A percentile compares a stretch with the other conserved stretches of the same genome.
phyloP scores from a whole-genome alignment of 92 coral and sea anemone genomes.

The Actinostola sp. region DNA sequence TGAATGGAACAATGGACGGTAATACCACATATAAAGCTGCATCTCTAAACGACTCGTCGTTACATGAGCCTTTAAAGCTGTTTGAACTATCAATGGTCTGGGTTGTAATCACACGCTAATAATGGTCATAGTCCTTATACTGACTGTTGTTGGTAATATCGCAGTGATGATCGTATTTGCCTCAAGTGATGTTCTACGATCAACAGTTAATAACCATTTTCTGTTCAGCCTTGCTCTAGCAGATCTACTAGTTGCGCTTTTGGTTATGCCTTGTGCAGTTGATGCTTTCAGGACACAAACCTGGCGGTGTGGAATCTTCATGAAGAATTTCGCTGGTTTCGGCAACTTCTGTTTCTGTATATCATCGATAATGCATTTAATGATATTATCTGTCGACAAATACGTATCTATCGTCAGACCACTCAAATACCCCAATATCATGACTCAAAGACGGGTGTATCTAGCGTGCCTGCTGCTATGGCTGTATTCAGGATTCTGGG shows the following conservation, averaged over 20 bases:
- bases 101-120: constrained; percentile 43
- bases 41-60: too few relatives aligned
- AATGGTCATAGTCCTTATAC: constrained; percentile 39
- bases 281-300: constrained; percentile 66
- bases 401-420: constrained; percentile 66
- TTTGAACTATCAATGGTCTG: constrained; percentile 55
- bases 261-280: constrained; percentile 78
- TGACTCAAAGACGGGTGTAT: constrained; percentile 60
- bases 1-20: too few relatives aligned
- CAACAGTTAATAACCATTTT: constrained; percentile 52
- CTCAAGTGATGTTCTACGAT: constrained; percentile 48
- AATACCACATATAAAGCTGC: too few relatives aligned
- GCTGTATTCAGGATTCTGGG: constrained; percentile 79
- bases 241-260: constrained; percentile 69
- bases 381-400: constrained; percentile 78
- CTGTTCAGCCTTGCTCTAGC: constrained; percentile 73
- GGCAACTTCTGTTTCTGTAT: constrained; percentile 83
- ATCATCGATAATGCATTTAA: constrained; percentile 87
- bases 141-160: constrained; percentile 65
- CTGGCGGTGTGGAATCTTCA: constrained; percentile 79
- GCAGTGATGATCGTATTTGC: constrained; percentile 62
- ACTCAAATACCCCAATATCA: constrained; percentile 46
- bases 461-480: constrained; percentile 58
- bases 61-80: constrained; percentile 23
- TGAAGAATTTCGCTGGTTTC: constrained; percentile 71